These are phyloP conservation scores for Meghimatium bilineatum DNA, from an alignment of 2,888 invertebrate species.

Conservation along the genomic window DNA sequence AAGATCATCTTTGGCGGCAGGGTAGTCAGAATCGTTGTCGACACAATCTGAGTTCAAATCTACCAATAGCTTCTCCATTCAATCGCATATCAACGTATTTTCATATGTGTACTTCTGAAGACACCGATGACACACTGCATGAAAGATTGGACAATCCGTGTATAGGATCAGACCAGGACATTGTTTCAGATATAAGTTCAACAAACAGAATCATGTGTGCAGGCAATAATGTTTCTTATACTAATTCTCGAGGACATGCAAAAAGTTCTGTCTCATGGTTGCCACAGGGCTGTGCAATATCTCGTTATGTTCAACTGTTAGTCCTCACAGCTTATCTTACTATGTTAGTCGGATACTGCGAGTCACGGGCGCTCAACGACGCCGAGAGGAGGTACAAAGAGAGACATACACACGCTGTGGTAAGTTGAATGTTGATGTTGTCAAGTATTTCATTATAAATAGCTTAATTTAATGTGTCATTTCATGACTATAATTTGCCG, in stretches of 20 bases:
- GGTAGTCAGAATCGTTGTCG: background rate
- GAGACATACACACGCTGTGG: background rate
- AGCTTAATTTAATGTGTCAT: too few species aligned
- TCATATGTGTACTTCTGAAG: background rate
- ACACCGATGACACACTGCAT: background rate
- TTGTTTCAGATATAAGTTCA: background rate
- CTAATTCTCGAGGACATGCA: background rate
- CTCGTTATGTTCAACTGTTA: background rate
- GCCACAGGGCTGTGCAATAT: background rate
- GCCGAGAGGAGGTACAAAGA: slow-evolving; percentile 1
- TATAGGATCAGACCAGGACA: background rate
- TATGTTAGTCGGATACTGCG: slow-evolving; percentile 14
- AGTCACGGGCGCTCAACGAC: background rate
- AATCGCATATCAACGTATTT: background rate
- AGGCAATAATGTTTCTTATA: background rate
- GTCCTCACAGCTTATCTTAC: background rate
- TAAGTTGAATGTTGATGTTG: background rate
- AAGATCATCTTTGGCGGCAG: background rate
- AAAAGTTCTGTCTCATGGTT: background rate
- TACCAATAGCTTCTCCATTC: background rate
- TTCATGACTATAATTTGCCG: too few species aligned
- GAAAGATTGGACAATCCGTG: background rate
- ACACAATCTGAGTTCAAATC: background rate
- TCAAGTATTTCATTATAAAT: too few species aligned
- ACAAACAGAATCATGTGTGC: background rate